Evolutionary conservation across 1,140 invertebrate species (phyloP).

Genomic region (Venustaconcha ellipsiformis): DNA sequence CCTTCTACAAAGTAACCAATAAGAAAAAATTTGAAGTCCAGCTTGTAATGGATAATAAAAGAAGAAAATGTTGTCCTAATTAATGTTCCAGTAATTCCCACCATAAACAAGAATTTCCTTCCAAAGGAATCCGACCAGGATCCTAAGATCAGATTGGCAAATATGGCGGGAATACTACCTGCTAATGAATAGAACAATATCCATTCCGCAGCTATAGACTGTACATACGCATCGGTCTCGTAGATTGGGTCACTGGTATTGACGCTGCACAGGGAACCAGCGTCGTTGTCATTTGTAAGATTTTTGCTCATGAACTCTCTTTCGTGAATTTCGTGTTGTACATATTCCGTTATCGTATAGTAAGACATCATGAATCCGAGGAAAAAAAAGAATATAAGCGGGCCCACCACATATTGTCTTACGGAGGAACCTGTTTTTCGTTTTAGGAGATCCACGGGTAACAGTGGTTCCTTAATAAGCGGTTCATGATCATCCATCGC

Average conservation of each 20-base stretch:
- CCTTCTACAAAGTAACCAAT: slow-evolving; percentile 22
- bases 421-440: no score
- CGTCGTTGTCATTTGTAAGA: not conserved
- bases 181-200: slow-evolving; percentile 18
- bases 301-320: slow-evolving; percentile 11
- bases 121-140: slow-evolving; percentile 20
- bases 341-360: slow-evolving; percentile 28
- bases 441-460: no score
- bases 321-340: slow-evolving; percentile 8
- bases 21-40: slow-evolving; percentile 19
- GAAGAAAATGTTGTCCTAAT: slow-evolving; percentile 4
- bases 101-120: slow-evolving; percentile 16
- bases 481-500: no score
- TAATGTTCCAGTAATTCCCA: slow-evolving; percentile 20
- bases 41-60: slow-evolving; percentile 19
- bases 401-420: slow-evolving; percentile 5
- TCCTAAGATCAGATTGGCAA: slow-evolving; percentile 22
- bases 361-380: slow-evolving; percentile 27
- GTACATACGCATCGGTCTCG: slow-evolving; percentile 4
- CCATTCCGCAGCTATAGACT: slow-evolving; percentile 15
- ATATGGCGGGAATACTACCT: slow-evolving; percentile 15
- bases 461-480: no score
- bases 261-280: not conserved
- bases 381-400: slow-evolving; percentile 16
- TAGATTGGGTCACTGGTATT: slow-evolving; percentile 16